A percentile compares a stretch with the other conserved stretches of the same genome.
phyloP scores from a whole-genome alignment of 30 jellyfish, hydroid and myxozoan species.

The Aurelia coerulea region DNA sequence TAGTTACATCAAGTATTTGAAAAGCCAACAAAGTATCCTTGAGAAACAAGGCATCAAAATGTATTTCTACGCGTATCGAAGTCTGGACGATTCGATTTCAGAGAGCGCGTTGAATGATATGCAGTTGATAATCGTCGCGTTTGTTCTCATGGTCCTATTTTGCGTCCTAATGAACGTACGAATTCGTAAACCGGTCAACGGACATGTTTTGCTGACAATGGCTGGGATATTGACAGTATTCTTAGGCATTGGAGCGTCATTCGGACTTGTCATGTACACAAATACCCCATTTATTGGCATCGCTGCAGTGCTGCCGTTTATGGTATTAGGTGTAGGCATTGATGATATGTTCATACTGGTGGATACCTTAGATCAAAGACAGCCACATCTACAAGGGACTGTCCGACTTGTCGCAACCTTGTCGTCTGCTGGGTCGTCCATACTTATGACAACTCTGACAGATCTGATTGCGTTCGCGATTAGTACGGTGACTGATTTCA shows the following conservation, averaged over 20 bases:
- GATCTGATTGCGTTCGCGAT: slow-evolving; percentile 89
- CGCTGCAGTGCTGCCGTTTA: slow-evolving; percentile 96
- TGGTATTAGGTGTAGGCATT: slow-evolving; percentile 97
- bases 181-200: slow-evolving; percentile 61
- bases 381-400: slow-evolving; percentile 54
- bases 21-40: slow-evolving; percentile 18
- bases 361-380: slow-evolving; percentile 84
- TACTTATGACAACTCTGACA: slow-evolving; percentile 93
- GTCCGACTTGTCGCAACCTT: slow-evolving; percentile 79
- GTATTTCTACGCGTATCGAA: slow-evolving; percentile 72
- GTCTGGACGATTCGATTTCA: slow-evolving; percentile 87
- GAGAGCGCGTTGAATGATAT: slow-evolving; percentile 84
- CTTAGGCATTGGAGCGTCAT: slow-evolving; percentile 91
- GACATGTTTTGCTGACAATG: slow-evolving; percentile 81
- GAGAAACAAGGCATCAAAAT: slow-evolving; percentile 40
- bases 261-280: slow-evolving; percentile 80
- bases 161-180: slow-evolving; percentile 77
- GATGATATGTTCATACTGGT: slow-evolving; percentile 91
- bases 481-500: slow-evolving; percentile 90
- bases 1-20: slow-evolving; percentile 32
- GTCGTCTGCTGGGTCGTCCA: slow-evolving; percentile 89
- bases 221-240: slow-evolving; percentile 81
- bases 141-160: slow-evolving; percentile 73
- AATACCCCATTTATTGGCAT: slow-evolving; percentile 91
- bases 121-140: slow-evolving; percentile 72